Conservation (phyloP, 2,888 invertebrate genomes). For the Cryptus armator region DNA sequence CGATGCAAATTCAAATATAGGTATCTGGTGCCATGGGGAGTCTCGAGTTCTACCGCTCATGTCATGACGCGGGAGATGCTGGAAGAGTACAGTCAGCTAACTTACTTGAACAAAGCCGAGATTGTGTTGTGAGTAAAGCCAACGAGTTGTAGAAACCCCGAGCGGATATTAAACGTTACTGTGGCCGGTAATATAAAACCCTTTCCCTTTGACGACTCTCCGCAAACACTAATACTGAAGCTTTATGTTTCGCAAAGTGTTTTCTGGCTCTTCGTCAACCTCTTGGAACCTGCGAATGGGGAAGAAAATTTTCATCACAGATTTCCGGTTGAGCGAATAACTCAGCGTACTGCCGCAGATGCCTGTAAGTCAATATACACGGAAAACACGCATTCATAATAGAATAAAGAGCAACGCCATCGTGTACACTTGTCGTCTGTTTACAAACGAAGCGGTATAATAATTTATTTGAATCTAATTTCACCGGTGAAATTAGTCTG, state of each 20-base stretch:
- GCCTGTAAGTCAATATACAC: slow-evolving; percentile 85
- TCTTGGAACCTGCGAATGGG: slow-evolving; percentile 85
- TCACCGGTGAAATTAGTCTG: too few relatives aligned
- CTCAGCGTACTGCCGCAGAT: slow-evolving; percentile 89
- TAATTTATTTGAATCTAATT: too few relatives aligned
- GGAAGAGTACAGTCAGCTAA: slow-evolving; percentile 88
- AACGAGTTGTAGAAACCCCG: slow-evolving; percentile 27
- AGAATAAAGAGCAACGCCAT: too few relatives aligned
- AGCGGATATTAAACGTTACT: slow-evolving; percentile 40
- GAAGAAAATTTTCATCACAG: slow-evolving; percentile 86
- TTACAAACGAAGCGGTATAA: too few relatives aligned
- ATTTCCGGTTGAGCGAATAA: slow-evolving; percentile 86
- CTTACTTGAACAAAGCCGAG: slow-evolving; percentile 88
- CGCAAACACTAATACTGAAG: not conserved
- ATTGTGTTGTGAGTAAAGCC: slow-evolving; percentile 87
- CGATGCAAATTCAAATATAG: slow-evolving; percentile 60
- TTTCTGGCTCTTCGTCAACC: slow-evolving; percentile 87
- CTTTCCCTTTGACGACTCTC: not conserved
- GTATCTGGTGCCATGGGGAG: slow-evolving; percentile 85
- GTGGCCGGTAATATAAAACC: slow-evolving; percentile 32
- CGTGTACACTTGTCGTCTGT: too few relatives aligned
- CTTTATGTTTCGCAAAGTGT: slow-evolving; percentile 84
- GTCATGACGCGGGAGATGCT: slow-evolving; percentile 87
- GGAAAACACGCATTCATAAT: too few relatives aligned
- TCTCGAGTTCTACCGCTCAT: slow-evolving; percentile 84